A percentile compares a stretch with the other conserved stretches of the same genome.
phyloP scores from a whole-genome alignment of 2,113 vertebrate genomes.

The Scopus umbretta region DNA sequence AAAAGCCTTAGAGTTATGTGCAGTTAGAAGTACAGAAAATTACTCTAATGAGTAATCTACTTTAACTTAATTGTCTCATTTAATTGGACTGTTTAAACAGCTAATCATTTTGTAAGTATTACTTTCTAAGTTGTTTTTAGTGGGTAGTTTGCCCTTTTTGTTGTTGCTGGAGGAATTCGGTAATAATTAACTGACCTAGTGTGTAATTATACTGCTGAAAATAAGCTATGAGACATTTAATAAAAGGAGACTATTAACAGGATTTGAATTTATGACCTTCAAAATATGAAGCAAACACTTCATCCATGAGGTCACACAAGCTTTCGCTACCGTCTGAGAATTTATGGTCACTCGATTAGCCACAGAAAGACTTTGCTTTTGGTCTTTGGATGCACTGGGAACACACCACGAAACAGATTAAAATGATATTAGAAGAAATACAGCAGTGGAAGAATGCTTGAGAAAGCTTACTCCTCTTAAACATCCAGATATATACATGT shows the following conservation, averaged over 20 bases:
- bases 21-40: background rate
- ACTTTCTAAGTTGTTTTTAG: conserved; percentile 26
- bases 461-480: background rate
- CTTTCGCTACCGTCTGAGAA: background rate
- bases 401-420: background rate
- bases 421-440: background rate
- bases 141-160: conserved; percentile 16
- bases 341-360: background rate
- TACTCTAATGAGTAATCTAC: conserved; percentile 26
- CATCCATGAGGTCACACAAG: conserved; percentile 24
- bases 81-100: conserved; percentile 45
- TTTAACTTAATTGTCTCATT: conserved; percentile 42
- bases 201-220: conserved; percentile 36
- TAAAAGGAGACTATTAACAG: conserved; percentile 40
- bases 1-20: background rate
- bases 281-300: conserved; percentile 30
- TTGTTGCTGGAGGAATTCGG: conserved; percentile 35
- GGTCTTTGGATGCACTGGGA: background rate
- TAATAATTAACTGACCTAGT: conserved; percentile 48
- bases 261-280: conserved; percentile 48
- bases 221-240: conserved; percentile 41
- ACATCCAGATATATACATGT: background rate
- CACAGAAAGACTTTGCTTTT: background rate
- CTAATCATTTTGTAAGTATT: conserved; percentile 41
- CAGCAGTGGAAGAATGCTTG: background rate